A percentile compares a stretch with the other conserved stretches of the same genome.
Conservation (phyloP, 2,888 invertebrate genomes). For the Scaptodrosophila latifasciaeformis region DNA sequence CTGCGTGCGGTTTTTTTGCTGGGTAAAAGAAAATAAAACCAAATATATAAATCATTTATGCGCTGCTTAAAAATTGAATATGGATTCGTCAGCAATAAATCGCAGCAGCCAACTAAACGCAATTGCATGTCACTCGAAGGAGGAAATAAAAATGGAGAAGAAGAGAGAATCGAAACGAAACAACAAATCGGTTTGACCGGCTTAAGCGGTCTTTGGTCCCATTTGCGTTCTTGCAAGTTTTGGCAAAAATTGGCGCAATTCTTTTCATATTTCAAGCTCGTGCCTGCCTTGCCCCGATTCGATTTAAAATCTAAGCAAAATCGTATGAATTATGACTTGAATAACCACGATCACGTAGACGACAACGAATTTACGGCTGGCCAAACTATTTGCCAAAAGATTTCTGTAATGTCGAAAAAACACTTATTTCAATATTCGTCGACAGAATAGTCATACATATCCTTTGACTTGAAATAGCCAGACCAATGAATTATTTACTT, state of each 20-base stretch:
- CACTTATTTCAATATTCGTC: too few relatives aligned
- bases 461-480: too few relatives aligned
- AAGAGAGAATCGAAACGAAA: too few relatives aligned
- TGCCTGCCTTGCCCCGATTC: background rate
- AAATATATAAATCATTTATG: constrained; percentile 67
- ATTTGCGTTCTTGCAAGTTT: constrained; percentile 52
- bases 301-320: background rate
- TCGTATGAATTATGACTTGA: background rate
- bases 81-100: constrained; percentile 69
- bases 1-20: constrained; percentile 14
- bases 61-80: constrained; percentile 63
- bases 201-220: constrained; percentile 36
- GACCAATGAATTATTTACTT: too few relatives aligned
- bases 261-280: constrained; percentile 57
- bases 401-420: too few relatives aligned
- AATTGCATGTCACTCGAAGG: constrained; percentile 6
- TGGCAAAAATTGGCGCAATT: constrained; percentile 61
- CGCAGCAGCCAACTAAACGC: constrained; percentile 19
- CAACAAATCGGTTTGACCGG: background rate
- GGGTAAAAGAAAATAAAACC: constrained; percentile 57
- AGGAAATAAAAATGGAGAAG: too few relatives aligned
- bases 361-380: too few relatives aligned
- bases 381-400: too few relatives aligned
- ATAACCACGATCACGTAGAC: too few relatives aligned
- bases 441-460: too few relatives aligned